Base-by-base conservation (phyloP, 2,113 vertebrate species). In the Petromus typicus region DNA sequence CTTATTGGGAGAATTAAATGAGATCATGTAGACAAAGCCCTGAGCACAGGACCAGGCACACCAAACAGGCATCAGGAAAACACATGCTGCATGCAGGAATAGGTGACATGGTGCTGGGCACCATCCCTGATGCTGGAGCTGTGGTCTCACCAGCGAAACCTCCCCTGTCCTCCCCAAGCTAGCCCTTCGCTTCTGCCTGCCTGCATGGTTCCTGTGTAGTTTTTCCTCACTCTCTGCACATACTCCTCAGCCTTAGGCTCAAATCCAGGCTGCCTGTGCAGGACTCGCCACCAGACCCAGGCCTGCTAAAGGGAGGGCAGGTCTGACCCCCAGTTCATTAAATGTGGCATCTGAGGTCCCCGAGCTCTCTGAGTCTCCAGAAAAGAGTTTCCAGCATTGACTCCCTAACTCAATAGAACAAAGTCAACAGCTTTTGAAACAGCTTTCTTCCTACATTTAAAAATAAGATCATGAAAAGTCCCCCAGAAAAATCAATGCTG, bases 361-460 rank as follows among this genome's bases (percentile, higher is more conserved):
- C 2, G 0, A 88, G 67, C 25, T 82, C 75, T 93, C 84, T 34
- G 63, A 91, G 59, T 69, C 90, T 89, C 48, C 43, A 0, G 56
- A 59, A 79, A 63, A 90, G 90, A 85, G 63, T 91, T 98, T 94
- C 69, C 92, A 91, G 32, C 91, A 51, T 88, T 8, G 25, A 92
- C 90, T 76, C 51, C 48, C 64, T 84, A 95, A 95, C 25, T 89
- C 61, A 37, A 89, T 43, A 94, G 94, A 97, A 97, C 94, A 97
- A 97, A 97, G 97, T 96, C 93, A 96, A 97, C 89, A 82, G 69
- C 97, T 93, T 95, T 92, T 73, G 94, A 98, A 97, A 94, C 56
- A 85, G 94, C 91, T 97, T 97, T 96, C 91, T 96, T 90, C 57
- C 93, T 94, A 90, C 27, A 30, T 96, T 98, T 97, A 91, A 96